Evolutionary conservation across 2,888 invertebrate genomes (phyloP).

Genomic region (Hydraecia micacea): DNA sequence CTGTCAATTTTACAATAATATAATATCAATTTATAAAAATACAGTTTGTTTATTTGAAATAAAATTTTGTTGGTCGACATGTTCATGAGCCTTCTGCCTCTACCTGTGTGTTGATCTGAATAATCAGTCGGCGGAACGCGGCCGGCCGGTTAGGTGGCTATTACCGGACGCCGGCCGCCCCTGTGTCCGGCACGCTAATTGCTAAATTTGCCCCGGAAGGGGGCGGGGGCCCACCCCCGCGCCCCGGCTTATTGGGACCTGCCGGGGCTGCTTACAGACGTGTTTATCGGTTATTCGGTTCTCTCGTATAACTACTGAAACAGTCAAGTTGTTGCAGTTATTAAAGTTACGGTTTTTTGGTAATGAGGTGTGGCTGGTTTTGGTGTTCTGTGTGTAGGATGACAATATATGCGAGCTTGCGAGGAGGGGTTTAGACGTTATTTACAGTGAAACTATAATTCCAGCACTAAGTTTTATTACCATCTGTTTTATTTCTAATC

Average conservation of each 20-base stretch:
- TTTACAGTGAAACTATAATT: neutral
- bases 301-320: constrained; percentile 15
- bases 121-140: constrained; percentile 59
- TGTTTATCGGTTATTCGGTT: constrained; percentile 50
- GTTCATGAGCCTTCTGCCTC: constrained; percentile 28
- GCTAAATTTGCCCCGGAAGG: constrained; percentile 80
- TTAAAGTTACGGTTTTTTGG: constrained; percentile 13
- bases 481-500: neutral
- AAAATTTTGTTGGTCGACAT: neutral
- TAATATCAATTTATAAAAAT: no score
- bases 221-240: constrained; percentile 17
- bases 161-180: constrained; percentile 68
- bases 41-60: no score
- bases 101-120: constrained; percentile 14
- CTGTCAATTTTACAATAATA: neutral
- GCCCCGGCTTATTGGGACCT: constrained; percentile 70
- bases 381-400: neutral
- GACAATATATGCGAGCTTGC: neutral
- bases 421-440: neutral
- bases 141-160: constrained; percentile 76
- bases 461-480: neutral
- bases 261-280: constrained; percentile 37
- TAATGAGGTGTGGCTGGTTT: constrained; percentile 2
- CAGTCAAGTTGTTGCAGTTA: constrained; percentile 17
- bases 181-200: constrained; percentile 82